phyloP scores from a whole-genome alignment of 1,140 invertebrate genomes.

The Wasmannia auropunctata region DNA sequence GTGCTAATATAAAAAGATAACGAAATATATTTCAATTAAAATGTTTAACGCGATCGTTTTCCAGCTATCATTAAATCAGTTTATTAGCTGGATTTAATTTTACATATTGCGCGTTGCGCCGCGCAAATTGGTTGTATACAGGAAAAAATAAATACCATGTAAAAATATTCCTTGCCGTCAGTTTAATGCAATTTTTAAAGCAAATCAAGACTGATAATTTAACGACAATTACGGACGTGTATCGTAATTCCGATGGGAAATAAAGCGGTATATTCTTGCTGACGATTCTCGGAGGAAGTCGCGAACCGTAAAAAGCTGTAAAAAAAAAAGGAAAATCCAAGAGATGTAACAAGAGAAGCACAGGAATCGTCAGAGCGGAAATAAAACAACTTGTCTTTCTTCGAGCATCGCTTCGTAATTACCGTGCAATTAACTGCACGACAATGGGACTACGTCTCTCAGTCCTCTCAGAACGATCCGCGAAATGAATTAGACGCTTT shows the following conservation, averaged over 20 bases:
- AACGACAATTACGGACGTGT: not conserved
- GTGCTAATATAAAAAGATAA: slow-evolving; percentile 3
- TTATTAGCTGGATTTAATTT: slow-evolving; percentile 29
- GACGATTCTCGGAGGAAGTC: slow-evolving; percentile 4
- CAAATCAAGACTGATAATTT: not conserved
- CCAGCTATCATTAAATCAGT: not conserved
- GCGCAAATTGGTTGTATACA: not conserved
- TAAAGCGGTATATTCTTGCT: not conserved
- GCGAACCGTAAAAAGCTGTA: not conserved
- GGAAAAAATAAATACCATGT: not conserved
- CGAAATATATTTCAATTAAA: not conserved
- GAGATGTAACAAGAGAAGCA: not conserved
- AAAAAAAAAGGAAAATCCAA: not conserved
- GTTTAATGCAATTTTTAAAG: not conserved
- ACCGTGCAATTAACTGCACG: slow-evolving; percentile 78
- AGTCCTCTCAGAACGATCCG: slow-evolving; percentile 68
- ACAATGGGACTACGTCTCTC: slow-evolving; percentile 75
- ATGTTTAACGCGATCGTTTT: not conserved
- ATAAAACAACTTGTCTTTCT: slow-evolving; percentile 48
- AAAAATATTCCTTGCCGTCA: not conserved
- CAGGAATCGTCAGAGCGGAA: slow-evolving; percentile 21
- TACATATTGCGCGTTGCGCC: not conserved
- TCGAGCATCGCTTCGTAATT: slow-evolving; percentile 75
- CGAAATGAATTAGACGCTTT: slow-evolving; percentile 19
- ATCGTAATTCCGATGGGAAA: slow-evolving; percentile 13